A percentile compares a stretch with the other conserved stretches of the same genome.
Conservation (phyloP, 2,888 invertebrate genomes). For the Leucophenga maculata region DNA sequence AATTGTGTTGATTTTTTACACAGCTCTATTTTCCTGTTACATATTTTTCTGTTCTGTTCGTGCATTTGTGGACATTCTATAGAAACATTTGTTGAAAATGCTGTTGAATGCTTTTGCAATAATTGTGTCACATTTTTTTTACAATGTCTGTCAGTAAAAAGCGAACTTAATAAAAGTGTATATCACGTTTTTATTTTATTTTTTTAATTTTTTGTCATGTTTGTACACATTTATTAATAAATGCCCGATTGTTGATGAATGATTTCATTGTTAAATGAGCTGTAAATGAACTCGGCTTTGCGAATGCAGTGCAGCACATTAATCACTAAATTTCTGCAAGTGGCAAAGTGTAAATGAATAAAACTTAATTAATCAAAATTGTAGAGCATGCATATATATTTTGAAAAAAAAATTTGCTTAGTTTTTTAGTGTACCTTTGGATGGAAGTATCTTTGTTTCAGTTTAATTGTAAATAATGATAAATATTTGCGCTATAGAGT, state of each 20-base stretch:
- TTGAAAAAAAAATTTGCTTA: too few species aligned
- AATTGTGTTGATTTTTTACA: background rate
- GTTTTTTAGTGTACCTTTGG: too few species aligned
- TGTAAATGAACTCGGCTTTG: background rate
- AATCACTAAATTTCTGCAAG: too few species aligned
- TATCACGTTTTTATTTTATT: background rate
- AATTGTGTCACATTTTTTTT: conserved; percentile 12
- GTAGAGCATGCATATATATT: too few species aligned
- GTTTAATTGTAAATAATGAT: too few species aligned
- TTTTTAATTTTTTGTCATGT: background rate
- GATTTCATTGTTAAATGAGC: background rate
- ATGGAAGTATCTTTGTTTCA: too few species aligned
- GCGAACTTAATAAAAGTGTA: conserved; percentile 8
- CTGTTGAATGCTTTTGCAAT: conserved; percentile 20
- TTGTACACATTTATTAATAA: background rate
- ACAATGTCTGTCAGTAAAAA: background rate
- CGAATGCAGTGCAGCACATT: too few species aligned
- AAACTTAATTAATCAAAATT: too few species aligned
- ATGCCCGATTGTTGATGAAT: background rate
- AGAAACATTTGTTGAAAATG: conserved; percentile 15
- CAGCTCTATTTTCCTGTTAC: background rate
- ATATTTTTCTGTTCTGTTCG: background rate
- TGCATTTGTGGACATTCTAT: background rate
- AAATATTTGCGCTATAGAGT: too few species aligned
- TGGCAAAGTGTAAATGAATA: too few species aligned